Evolutionary conservation across 2,113 vertebrate species (phyloP).

Genomic region (Varanus komodoensis): DNA sequence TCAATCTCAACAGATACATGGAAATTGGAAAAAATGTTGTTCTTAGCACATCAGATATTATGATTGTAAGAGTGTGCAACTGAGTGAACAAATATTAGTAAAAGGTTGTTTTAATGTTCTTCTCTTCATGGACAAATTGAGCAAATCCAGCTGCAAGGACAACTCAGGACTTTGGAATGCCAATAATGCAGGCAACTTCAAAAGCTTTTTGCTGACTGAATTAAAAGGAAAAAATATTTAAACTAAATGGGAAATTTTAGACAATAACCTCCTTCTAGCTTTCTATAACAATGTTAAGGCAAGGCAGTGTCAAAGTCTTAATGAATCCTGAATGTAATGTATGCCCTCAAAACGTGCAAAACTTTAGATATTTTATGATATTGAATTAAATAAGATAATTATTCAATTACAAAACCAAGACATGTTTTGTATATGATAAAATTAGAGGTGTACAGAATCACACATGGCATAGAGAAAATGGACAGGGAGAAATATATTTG

Average conservation of each 20-base stretch:
- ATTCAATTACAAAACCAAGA: slow-evolving; percentile 20
- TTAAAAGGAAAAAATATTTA: slow-evolving; percentile 21
- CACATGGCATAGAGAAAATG: too few species aligned
- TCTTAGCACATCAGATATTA: slow-evolving; percentile 50
- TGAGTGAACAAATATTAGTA: slow-evolving; percentile 47
- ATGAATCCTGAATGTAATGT: neutral
- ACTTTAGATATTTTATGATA: slow-evolving; percentile 40
- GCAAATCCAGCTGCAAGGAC: slow-evolving; percentile 48
- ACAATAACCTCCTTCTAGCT: neutral
- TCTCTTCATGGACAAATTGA: slow-evolving; percentile 20
- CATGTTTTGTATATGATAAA: slow-evolving; percentile 26
- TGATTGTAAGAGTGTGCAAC: slow-evolving; percentile 50
- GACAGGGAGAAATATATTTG: neutral
- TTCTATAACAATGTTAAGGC: slow-evolving; percentile 1
- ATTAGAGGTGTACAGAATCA: neutral
- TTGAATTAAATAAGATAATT: slow-evolving; percentile 54
- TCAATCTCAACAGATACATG: neutral
- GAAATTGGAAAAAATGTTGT: slow-evolving; percentile 47
- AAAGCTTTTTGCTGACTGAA: slow-evolving; percentile 46
- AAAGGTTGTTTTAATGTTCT: slow-evolving; percentile 18
- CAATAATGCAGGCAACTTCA: slow-evolving; percentile 44
- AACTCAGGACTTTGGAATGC: slow-evolving; percentile 20
- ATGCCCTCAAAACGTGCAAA: slow-evolving; percentile 31
- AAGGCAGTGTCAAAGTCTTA: slow-evolving; percentile 33
- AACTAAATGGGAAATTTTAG: neutral